Evolutionary conservation across 1,140 invertebrate genomes (phyloP), one percentile per base, ranked within the genome.

Genomic region (Temnothorax curvispinosus): DNA sequence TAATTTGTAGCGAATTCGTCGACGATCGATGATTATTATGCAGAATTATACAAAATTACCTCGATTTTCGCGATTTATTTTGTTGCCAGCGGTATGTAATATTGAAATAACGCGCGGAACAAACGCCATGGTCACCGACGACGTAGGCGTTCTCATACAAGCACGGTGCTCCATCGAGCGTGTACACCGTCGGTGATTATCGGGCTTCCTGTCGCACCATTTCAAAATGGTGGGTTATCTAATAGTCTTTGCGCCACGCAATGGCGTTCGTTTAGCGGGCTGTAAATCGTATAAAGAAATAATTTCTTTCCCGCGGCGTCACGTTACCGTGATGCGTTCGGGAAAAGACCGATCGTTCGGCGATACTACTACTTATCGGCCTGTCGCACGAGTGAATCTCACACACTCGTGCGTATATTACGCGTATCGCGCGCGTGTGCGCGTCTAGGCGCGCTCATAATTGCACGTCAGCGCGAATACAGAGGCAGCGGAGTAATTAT

Each of bases 181-280:
- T 62, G 89, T 52, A 47, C 86, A 54, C 67, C 21, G 69, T 47
- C 71, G 92, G 93, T 94, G 94, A 95, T 95, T 95, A 95, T 93
- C 92, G 62, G 92, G 91, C 92, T 94, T 95, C 93, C 90, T 88
- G 86, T 90, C 89, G 86, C 88, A 69, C 80, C 27, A 67, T 78
- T 88, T 90, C 89, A 88, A 90, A 90, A 90, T 90, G 89, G 89
- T 85, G 89, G 89, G 58, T 90, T 90, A 86, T 82, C 89, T 60
- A 76, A 60, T 52, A 38, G 44, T 47, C 54, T 65, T 27, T 44
- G 27, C 38, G 21, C 56, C 74, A 15, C 60, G 74, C n/a, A 58
- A 67, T 62, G 35, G 58, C 54, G 80, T 38, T 50, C 41, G n/a
- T 47, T 84, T 50, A 75, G 13, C 65, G 21, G 21, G 21, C 38